Evolutionary conservation across 2,797 vertebrate genomes (phyloP), one percentile per base, ranked within the genome.

Genomic region (Enteromius thamalakanensis): DNA sequence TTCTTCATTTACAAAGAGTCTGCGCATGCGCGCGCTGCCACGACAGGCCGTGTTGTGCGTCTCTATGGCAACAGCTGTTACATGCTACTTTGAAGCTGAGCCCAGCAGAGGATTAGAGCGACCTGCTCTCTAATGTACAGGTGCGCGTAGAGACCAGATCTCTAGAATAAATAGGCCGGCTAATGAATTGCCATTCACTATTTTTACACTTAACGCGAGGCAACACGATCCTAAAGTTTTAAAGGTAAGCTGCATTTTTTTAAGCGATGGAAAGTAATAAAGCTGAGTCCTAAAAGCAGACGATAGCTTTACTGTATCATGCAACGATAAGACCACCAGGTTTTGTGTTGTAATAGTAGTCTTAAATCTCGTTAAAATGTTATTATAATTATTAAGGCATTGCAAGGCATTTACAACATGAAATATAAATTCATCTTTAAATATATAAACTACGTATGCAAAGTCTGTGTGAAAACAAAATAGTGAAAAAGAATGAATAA

Each of bases 1-100:
- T 7, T 84, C 55, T 84, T 53, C 34, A 17, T 79, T 79, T 84
- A 74, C 82, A n/a, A 45, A 62, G 10, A 6, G 6, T 65, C 21
- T 26, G 88, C 93, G 92, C 93, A 92, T 92, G 95, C 90, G 91
- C 89, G 49, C 1, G 47, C 55, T 26, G 1, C 74, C 65, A 80
- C 72, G 23, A 77, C 87, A 85, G 87, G 88, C 87, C 88, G 87
- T 94, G 93, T 95, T 94, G 90, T 91, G 3, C 69, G 90, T 95
- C 91, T 91, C 94, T 79, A 94, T 94, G 92, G 67, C 91, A 91
- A 96, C 93, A 70, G 26, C 87, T 88, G 83, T 84, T 92, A 93
- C 93, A 92, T 76, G 91, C 86, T 85, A 89, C 83, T 91, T 85
- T 6, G 84, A 85, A 76, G 85, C 6, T 1, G 69, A 77, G 78